Conservation (phyloP, 1,140 invertebrate genomes). For the Caenorhabditis inopinata region DNA sequence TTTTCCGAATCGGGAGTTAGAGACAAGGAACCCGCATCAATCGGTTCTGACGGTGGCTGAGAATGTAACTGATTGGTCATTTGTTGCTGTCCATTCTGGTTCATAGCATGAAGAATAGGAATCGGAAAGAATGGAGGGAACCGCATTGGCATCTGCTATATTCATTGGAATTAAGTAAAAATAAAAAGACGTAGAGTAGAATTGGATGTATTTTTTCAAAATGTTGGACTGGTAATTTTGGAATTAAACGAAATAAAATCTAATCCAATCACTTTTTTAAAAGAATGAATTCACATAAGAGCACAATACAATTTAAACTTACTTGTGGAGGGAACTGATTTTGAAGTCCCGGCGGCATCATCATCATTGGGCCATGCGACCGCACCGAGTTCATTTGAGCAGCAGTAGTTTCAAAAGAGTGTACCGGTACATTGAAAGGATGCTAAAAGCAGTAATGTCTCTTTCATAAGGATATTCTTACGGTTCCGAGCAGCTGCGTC, state of each 20-base stretch:
- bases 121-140: not conserved
- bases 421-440: not conserved
- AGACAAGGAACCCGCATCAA: not conserved
- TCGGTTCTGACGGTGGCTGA: conserved; percentile 4
- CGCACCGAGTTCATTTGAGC: not conserved
- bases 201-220: too few relatives aligned
- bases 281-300: too few relatives aligned
- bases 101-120: not conserved
- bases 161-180: not conserved
- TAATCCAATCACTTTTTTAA: too few relatives aligned
- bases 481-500: not conserved
- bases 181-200: too few relatives aligned
- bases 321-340: not conserved
- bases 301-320: not conserved
- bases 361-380: not conserved
- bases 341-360: not conserved
- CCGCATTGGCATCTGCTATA: not conserved
- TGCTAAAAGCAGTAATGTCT: not conserved
- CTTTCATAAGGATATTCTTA: not conserved
- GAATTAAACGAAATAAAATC: too few relatives aligned
- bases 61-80: not conserved
- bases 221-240: too few relatives aligned
- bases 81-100: not conserved
- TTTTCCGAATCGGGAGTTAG: conserved; percentile 4
- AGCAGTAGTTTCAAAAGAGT: not conserved